Conservation (phyloP, 2,797 vertebrate genomes). For the Phylloscopus collybita region DNA sequence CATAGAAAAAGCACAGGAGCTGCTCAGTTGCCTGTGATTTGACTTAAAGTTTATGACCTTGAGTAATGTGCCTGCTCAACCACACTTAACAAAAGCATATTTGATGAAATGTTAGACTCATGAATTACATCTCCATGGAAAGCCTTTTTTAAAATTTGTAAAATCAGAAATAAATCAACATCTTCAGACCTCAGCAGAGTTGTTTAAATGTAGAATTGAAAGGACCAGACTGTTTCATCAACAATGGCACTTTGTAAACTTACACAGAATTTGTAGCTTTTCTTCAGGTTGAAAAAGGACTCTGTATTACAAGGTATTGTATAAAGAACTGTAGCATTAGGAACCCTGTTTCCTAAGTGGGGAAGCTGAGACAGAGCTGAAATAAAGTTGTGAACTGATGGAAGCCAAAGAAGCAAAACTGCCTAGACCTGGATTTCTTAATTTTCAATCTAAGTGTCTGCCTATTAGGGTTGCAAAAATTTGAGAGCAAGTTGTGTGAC, state of each 20-base stretch:
- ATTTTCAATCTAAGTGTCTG: not conserved
- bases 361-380: not conserved
- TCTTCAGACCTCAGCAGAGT: not conserved
- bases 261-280: not conserved
- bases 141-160: slow-evolving; percentile 11
- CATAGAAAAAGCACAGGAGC: slow-evolving; percentile 48
- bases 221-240: not conserved
- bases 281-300: not conserved
- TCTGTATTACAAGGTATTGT: not conserved
- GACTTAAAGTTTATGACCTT: slow-evolving; percentile 70
- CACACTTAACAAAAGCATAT: slow-evolving; percentile 69
- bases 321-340: not conserved
- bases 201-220: slow-evolving; percentile 23
- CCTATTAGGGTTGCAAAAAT: not conserved
- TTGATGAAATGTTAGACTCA: slow-evolving; percentile 66
- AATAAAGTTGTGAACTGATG: not conserved
- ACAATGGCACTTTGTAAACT: not conserved
- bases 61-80: slow-evolving; percentile 64
- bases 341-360: not conserved
- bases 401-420: not conserved
- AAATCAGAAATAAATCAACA: slow-evolving; percentile 50
- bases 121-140: slow-evolving; percentile 41
- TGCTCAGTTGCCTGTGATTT: slow-evolving; percentile 60
- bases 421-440: not conserved
- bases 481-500: not conserved